Base-by-base conservation (phyloP, 2,797 vertebrate species). In the Halcyon badia region DNA sequence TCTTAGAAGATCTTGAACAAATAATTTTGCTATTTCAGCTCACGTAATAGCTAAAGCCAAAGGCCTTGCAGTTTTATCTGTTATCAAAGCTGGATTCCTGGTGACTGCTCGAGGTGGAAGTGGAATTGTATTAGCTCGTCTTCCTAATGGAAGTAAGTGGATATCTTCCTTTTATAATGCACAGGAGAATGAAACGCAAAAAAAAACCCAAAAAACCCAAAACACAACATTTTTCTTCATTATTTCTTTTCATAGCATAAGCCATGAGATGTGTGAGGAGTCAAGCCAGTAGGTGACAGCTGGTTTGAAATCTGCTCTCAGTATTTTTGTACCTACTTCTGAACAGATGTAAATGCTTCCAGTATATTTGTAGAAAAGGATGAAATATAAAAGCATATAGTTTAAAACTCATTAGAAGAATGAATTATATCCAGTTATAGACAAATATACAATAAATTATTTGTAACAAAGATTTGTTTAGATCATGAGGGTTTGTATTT, bases 71-170 rank as follows among this genome's bases (percentile, higher is more conserved):
- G 98, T 99, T 96, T 97, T 99, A 94, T 99, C 99, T 0, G 99
- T 99, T 96, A 98, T 99, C 95, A 99, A 99, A 95, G 99, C 99
- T 6, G 99, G 99, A 37, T 99, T 99, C 97, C 98, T 99, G 98
- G 98, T 99, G 95, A 99, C 99, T 0, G 99, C 99, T 46, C 98
- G 99, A 52, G 99, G 99, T 6, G 99, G 99, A 96, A 99, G 99
- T 57, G 99, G 99, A 30, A 98, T 99, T 68, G 99, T 99, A 49
- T 97, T 99, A 62, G 99, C 99, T 10, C 98, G 99, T 25, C 99
- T 99, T 68, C 62, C 98, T 4, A 99, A 99, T 94, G 98, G 99
- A 98, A 98, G 99, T 99, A 98, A 99, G 99, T 98, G 21, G 37
- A 30, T 46, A 5, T 31, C 83, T 58, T 75, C 37, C 13, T 56